Base-by-base conservation (phyloP, 2,113 vertebrate species). In the Urocolius indicus region DNA sequence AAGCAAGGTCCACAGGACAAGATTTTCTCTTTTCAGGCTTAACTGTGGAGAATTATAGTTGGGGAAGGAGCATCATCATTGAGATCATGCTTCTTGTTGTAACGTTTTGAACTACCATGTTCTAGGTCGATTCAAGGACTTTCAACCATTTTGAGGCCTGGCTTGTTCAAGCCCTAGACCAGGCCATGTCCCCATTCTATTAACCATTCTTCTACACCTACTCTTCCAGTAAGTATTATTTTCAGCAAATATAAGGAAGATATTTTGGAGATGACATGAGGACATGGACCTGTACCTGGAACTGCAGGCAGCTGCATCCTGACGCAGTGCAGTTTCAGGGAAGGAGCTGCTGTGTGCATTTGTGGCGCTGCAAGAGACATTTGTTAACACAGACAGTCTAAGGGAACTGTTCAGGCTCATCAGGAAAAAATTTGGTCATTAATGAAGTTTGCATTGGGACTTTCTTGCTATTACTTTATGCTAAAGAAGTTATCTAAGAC, bases 291-390 rank as follows among this genome's bases (percentile, higher is more conserved):
- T 54, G 19, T 73, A n/a, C 27, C 20, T 5, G 1, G 45, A 51
- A n/a, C 18, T 4, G 3, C 61, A 87, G 72, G 22, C 2, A 4
- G 10, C 68, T 94, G 26, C 36, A 9, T 29, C 9, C 75, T 69
- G 69, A 20, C 54, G 29, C 18, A 36, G 29, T 4, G 11, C 22
- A 22, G 0, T 36, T 57, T 29, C 24, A 55, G 22, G 49, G 67
- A 92, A 66, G 68, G 19, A 91, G 51, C 51, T 1, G 0, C 51
- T 62, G 8, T 13, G 9, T 62, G 30, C 43, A 57, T 49, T 69
- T 5, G 2, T 77, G 2, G 54, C 3, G 2, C 66, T 45, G 71
- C 3, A 3, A 57, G 84, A 69, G 55, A 16, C 1, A 2, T 21
- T 90, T 7, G 21, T 76, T 74, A 65, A 43, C 1, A 3, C 36